These are phyloP conservation scores for Acropternis orthonyx DNA, from an alignment of 2,797 vertebrate genomes.

Conservation along the genomic window DNA sequence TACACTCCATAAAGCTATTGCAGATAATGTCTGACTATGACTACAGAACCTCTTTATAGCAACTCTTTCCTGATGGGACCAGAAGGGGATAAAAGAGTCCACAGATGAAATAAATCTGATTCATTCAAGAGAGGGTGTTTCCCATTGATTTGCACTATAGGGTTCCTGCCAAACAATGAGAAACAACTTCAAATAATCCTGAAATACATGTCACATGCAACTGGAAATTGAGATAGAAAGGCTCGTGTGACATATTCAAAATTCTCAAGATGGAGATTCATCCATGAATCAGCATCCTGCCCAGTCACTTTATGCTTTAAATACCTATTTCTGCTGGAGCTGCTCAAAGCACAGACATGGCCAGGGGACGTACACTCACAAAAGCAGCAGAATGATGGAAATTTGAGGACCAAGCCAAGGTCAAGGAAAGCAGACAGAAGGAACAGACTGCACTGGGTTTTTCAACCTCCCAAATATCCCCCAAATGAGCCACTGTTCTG, in stretches of 20 bases:
- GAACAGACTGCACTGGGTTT: background rate
- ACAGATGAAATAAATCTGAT: background rate
- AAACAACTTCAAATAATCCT: background rate
- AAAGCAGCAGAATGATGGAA: background rate
- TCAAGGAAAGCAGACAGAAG: background rate
- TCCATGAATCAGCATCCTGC: background rate
- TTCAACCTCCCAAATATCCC: background rate
- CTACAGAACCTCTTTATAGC: background rate
- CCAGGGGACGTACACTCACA: background rate
- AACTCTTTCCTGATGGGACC: background rate
- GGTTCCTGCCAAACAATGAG: background rate
- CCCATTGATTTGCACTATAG: background rate
- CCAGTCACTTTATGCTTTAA: background rate
- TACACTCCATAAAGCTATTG: background rate
- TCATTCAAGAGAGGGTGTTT: background rate
- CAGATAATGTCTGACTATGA: background rate
- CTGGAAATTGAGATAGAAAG: background rate
- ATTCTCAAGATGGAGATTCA: background rate
- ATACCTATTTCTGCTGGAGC: background rate
- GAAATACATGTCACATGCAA: background rate
- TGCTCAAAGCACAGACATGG: background rate
- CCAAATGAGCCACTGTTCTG: background rate
- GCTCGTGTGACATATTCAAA: background rate
- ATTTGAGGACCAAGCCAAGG: constrained; percentile 1
- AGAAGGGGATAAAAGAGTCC: background rate